Conservation (phyloP, 2,113 vertebrate genomes). For the Tragelaphus buxtoni region DNA sequence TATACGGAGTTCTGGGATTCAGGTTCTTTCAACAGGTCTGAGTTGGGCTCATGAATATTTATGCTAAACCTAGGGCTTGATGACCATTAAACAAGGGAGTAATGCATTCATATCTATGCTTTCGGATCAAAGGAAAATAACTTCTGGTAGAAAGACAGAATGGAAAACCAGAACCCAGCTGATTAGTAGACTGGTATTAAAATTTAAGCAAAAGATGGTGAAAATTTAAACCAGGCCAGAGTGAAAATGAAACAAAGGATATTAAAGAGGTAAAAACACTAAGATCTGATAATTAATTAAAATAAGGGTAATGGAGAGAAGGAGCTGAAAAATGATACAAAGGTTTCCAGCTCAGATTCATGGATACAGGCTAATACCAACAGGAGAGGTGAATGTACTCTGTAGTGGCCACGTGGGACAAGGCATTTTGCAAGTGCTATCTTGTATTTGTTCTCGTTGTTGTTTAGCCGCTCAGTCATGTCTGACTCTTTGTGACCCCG, state of each 20-base stretch:
- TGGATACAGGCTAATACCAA: not conserved
- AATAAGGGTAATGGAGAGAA: not conserved
- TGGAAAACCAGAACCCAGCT: not conserved
- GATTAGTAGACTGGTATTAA: not conserved
- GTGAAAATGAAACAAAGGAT: not conserved
- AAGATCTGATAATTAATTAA: not conserved
- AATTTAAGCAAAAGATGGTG: not conserved
- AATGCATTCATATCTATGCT: not conserved
- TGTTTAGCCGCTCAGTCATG: not conserved
- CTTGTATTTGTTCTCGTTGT: not conserved
- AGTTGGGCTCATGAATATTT: not conserved
- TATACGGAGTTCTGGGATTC: not conserved
- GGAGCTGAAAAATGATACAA: not conserved
- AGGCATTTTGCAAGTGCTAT: not conserved
- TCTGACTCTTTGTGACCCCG: not conserved
- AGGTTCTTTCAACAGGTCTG: not conserved
- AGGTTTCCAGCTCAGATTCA: not conserved
- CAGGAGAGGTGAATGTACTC: not conserved
- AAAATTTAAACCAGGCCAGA: not conserved
- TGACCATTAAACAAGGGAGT: not conserved
- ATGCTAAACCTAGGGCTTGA: not conserved
- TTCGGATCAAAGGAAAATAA: not conserved
- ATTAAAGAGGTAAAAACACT: not conserved
- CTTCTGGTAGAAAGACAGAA: not conserved
- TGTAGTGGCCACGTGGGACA: not conserved